Evolutionary conservation across 1,140 invertebrate genomes (phyloP), one percentile per base, ranked within the genome.

Genomic region (Gryllus bimaculatus): DNA sequence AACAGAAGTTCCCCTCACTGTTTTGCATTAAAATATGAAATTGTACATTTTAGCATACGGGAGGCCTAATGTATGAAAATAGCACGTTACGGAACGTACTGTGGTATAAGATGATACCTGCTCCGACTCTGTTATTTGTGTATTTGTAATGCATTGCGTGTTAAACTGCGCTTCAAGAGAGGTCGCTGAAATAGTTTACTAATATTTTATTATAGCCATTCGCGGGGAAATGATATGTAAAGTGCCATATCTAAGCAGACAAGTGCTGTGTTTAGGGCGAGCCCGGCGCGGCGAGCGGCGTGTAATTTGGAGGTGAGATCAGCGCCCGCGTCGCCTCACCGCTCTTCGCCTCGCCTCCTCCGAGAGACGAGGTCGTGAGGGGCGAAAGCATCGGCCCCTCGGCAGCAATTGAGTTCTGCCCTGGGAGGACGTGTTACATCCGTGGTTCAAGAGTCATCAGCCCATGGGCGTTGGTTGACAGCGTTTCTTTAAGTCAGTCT

Each of bases 161-260:
- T 18, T 66, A 66, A 66, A 66, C 54, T 66, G 54, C 54, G 10
- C 54, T 66, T 66, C 54, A 66, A 18, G 54, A 66, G 54, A 66
- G 54, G 54, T 66, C 54, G 54, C 2, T 66, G 54, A 66, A 66
- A 66, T 66, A 66, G 54, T 66, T 66, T 66, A 66, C 54, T 66
- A 66, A 66, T 66, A 66, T 66, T 66, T 66, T 66, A 66, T 66
- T 66, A 66, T 66, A 66, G 54, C 54, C 54, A 66, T 66, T 66
- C 54, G 54, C 10, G 18, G 54, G 0, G 54, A 66, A 66, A 66
- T 66, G 54, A 66, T 66, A 66, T 66, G 54, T 66, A 66, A 66
- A 66, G 54, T 66, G 54, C 54, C 54, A 66, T 66, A 66, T 66
- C 54, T 66, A 66, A 66, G 7, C 54, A 66, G 54, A 66, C 54